Evolutionary conservation across 2,797 vertebrate species (phyloP), one percentile per base, ranked within the genome.

Genomic region (Apodemus agrarius): DNA sequence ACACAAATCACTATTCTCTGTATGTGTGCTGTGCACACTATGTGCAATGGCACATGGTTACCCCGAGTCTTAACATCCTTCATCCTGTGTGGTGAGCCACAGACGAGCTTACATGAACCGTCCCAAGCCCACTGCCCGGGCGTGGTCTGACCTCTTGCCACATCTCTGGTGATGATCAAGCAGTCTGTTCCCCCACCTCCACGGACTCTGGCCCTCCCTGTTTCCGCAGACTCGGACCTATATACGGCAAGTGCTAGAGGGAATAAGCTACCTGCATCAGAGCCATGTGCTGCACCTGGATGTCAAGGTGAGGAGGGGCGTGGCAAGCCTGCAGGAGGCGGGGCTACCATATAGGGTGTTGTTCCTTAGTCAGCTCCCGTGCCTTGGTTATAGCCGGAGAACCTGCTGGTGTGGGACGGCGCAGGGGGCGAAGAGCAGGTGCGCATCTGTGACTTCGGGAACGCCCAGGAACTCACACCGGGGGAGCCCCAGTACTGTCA

Each of bases 401-500:
- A 99, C 98, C 99, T 99, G 98, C 98, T 99, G 91, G 99, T 99
- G 98, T 99, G 99, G 46, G 99, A 99, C 59, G 96, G 98, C 1
- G 93, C 90, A 0, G 81, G 67, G 0, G 98, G 98, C 5, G 98
- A 99, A 0, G 99, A 99, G 97, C 99, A 99, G 97, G 99, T 99
- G 96, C 98, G 99, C 93, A 99, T 99, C 98, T 99, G 99, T 78
- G 99, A 99, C 97, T 99, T 99, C 0, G 99, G 99, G 92, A 99
- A 99, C 0, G 99, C 99, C 0, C 98, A 99, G 93, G 98, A 98
- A 94, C 86, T 99, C 97, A 99, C 97, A 0, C 98, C 99, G 0
- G 99, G 99, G 29, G 99, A 99, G 92, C 98, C 99, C 3, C 99
- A 99, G 95, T 99, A 99, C 98, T 99, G 99, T 99, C 99, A 99